phyloP scores from a whole-genome alignment of 2,113 vertebrate species.

The Microcebus murinus region DNA sequence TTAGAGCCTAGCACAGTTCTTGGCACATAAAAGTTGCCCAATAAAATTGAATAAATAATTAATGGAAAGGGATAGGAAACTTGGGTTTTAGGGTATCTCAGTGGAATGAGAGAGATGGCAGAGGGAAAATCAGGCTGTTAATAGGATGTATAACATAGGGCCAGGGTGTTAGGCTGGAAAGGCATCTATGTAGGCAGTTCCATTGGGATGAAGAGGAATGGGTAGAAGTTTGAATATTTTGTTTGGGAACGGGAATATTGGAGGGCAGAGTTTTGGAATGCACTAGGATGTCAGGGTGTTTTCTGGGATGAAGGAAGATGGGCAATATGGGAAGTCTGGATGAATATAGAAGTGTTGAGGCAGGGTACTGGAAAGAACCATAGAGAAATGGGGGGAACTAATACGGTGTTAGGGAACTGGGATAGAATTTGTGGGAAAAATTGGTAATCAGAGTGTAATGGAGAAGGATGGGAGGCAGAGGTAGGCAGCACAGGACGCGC shows the following conservation, averaged over 20 bases:
- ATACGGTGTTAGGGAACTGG: background rate
- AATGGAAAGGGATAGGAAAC: background rate
- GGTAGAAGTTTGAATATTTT: background rate
- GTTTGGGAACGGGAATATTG: background rate
- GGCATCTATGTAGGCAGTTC: background rate
- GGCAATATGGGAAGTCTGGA: background rate
- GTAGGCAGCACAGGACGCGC: too few relatives aligned
- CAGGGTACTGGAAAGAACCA: background rate
- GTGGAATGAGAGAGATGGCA: background rate
- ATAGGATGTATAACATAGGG: background rate
- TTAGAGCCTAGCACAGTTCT: background rate
- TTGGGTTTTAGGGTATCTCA: background rate
- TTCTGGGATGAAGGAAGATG: background rate
- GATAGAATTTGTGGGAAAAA: constrained; percentile 5
- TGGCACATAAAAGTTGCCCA: constrained; percentile 5
- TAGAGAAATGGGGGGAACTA: background rate
- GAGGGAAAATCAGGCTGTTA: background rate
- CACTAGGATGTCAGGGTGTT: background rate
- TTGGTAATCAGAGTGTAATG: background rate
- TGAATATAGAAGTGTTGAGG: background rate
- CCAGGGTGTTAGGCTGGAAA: background rate
- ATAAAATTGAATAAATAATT: constrained; percentile 20
- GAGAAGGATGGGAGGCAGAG: background rate
- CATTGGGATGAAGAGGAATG: background rate
- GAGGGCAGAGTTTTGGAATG: background rate